A percentile compares a stretch with the other conserved stretches of the same genome.
phyloP scores from a whole-genome alignment of 2,888 invertebrate genomes.

The Hartigia nigra region DNA sequence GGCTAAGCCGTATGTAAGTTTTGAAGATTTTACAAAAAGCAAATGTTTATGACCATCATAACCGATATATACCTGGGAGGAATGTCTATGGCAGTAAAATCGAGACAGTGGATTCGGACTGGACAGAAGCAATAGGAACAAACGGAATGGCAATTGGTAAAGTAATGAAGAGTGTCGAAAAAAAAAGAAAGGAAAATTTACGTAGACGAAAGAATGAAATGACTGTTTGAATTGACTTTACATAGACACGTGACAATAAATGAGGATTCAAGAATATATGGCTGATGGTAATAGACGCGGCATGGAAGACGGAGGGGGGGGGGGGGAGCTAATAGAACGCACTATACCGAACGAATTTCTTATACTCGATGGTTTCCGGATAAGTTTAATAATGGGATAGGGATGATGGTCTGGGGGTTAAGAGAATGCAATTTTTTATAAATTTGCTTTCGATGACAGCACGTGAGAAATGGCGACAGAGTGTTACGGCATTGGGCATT shows the following conservation, averaged over 20 bases:
- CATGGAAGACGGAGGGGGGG: too few species aligned
- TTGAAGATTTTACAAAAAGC: constrained; percentile 55
- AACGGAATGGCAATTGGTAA: neutral
- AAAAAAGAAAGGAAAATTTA: constrained; percentile 25
- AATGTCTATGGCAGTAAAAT: neutral
- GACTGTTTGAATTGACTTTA: constrained; percentile 26
- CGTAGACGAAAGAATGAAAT: constrained; percentile 30
- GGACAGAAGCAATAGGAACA: neutral
- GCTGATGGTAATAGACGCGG: neutral
- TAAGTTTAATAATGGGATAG: neutral
- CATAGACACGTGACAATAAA: constrained; percentile 35
- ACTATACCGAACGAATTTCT: neutral
- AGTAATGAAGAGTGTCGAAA: constrained; percentile 37
- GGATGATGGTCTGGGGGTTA: neutral
- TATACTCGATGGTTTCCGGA: neutral
- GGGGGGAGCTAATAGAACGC: too few species aligned
- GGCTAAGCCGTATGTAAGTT: constrained; percentile 42
- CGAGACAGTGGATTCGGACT: too few species aligned
- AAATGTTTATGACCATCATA: neutral
- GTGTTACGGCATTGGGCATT: neutral
- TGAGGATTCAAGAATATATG: constrained; percentile 8
- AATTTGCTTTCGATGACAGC: constrained; percentile 9
- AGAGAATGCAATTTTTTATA: constrained; percentile 8
- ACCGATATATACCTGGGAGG: neutral
- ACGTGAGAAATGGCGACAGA: neutral